Evolutionary conservation across 2,888 invertebrate species (phyloP).

Genomic region (Platynereis dumerilii): DNA sequence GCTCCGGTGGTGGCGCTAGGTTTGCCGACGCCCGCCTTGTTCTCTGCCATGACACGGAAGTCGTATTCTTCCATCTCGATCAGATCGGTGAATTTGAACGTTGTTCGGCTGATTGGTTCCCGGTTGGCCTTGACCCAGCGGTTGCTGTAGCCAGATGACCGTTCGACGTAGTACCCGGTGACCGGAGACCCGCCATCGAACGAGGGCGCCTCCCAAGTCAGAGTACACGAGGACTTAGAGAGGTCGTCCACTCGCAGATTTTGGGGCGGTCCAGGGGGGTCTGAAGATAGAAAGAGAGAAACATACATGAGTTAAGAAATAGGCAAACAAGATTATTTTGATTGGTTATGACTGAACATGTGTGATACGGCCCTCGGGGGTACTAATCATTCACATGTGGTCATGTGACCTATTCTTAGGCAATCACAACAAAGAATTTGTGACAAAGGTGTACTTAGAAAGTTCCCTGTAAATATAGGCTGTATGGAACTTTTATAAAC

Average conservation of each 20-base stretch:
- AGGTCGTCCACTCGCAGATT: conserved; percentile 45
- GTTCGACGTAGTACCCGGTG: conserved; percentile 55
- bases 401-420: too few species aligned
- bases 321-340: neutral
- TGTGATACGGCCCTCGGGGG: too few species aligned
- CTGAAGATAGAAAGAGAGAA: conserved; percentile 48
- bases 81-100: conserved; percentile 53
- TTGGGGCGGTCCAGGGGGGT: conserved; percentile 62
- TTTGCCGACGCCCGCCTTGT: conserved; percentile 59
- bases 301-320: neutral
- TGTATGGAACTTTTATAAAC: too few species aligned
- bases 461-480: too few species aligned
- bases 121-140: conserved; percentile 94
- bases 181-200: conserved; percentile 61
- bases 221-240: conserved; percentile 52
- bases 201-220: conserved; percentile 57
- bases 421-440: too few species aligned
- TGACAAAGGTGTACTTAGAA: too few species aligned
- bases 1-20: conserved; percentile 52
- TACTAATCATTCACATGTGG: too few species aligned
- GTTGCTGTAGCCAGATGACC: conserved; percentile 65
- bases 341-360: too few species aligned
- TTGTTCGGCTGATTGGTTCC: conserved; percentile 71
- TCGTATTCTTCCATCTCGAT: conserved; percentile 59
- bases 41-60: conserved; percentile 61